phyloP scores from a whole-genome alignment of 2,888 invertebrate species.

The Erebia aethiops region DNA sequence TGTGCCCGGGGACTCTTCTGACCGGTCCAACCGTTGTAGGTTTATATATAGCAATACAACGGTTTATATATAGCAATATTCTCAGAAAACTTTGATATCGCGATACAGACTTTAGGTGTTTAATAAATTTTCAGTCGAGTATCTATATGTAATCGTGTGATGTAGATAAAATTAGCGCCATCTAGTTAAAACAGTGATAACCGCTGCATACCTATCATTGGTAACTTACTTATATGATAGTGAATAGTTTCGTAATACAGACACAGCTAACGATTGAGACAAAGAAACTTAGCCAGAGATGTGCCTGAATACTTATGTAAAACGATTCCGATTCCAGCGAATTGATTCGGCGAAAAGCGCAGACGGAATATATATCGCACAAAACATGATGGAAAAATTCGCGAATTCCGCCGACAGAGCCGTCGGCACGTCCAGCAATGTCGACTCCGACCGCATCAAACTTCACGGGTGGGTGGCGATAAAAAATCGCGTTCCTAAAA shows the following conservation, averaged over 20 bases:
- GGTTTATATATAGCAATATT: no score
- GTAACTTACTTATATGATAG: no score
- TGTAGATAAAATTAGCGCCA: no score
- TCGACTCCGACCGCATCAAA: conserved; percentile 56
- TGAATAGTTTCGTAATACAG: conserved; percentile 11
- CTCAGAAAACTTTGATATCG: no score
- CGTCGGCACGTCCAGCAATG: conserved; percentile 63
- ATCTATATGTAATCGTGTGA: no score
- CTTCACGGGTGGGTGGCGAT: conserved; percentile 69
- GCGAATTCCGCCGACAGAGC: conserved; percentile 57
- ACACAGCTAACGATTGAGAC: conserved; percentile 58
- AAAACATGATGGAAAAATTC: conserved; percentile 69
- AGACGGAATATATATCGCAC: conserved; percentile 67
- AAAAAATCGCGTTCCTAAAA: conserved; percentile 58
- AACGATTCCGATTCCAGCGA: conserved; percentile 56
- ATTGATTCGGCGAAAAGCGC: conserved; percentile 62
- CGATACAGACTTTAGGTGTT: no score
- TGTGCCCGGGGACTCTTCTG: no score
- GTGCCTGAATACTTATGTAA: conserved; percentile 50
- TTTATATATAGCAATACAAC: no score
- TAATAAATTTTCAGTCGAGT: no score
- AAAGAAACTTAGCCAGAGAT: conserved; percentile 50
- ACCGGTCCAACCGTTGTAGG: no score
- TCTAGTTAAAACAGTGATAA: no score
- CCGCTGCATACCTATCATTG: no score